Conservation (phyloP, 2,113 vertebrate genomes). For the Megaleporinus macrocephalus region DNA sequence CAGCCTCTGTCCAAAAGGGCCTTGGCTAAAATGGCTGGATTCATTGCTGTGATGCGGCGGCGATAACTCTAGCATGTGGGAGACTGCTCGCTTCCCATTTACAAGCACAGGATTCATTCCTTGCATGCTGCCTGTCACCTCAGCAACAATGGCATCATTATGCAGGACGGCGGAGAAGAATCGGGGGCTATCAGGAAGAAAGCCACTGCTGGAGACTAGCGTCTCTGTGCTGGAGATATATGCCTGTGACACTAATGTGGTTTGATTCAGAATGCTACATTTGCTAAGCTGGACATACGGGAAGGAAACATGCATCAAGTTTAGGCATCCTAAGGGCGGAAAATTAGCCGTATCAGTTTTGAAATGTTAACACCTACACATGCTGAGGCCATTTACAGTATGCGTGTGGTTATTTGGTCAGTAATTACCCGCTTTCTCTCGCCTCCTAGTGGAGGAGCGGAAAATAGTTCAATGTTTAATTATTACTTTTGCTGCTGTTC, state of each 20-base stretch:
- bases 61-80: conserved; percentile 70
- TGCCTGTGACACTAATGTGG: conserved; percentile 1
- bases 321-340: not conserved
- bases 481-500: no score
- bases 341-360: no score
- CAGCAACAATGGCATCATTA: conserved; percentile 68
- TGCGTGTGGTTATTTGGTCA: no score
- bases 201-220: conserved; percentile 45
- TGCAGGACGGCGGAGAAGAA: conserved; percentile 70
- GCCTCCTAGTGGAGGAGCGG: no score
- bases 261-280: not conserved
- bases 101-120: conserved; percentile 73
- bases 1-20: conserved; percentile 63
- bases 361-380: no score
- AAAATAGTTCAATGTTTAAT: no score
- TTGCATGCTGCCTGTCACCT: conserved; percentile 69
- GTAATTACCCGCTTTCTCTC: no score
- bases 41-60: conserved; percentile 68
- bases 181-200: conserved; percentile 65
- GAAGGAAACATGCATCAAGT: not conserved
- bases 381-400: no score
- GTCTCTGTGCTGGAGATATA: conserved; percentile 39
- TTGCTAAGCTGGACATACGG: not conserved
- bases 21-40: conserved; percentile 72
- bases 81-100: conserved; percentile 67